phyloP scores from a whole-genome alignment of 2,797 vertebrate species.

The Sandelia bainsii region DNA sequence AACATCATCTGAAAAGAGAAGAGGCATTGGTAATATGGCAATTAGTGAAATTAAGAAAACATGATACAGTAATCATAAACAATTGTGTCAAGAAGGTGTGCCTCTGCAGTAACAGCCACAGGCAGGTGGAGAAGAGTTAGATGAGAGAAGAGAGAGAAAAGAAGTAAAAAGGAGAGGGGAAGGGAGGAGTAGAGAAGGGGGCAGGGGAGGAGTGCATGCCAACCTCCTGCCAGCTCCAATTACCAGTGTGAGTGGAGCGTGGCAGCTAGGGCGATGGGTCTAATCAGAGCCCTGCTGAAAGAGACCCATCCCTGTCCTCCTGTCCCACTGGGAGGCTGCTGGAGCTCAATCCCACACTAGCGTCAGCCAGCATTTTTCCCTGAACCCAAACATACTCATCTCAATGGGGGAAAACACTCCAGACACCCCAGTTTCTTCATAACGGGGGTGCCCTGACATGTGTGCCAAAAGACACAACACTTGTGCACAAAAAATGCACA shows the following conservation, averaged over 20 bases:
- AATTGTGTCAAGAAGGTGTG: constrained; percentile 41
- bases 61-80: constrained; percentile 37
- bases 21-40: constrained; percentile 9
- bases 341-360: constrained; percentile 74
- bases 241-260: constrained; percentile 85
- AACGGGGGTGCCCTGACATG: constrained; percentile 61
- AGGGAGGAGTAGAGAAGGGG: constrained; percentile 53
- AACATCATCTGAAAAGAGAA: constrained; percentile 40
- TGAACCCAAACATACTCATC: constrained; percentile 71
- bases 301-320: constrained; percentile 81
- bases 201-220: constrained; percentile 74
- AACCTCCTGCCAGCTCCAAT: constrained; percentile 89
- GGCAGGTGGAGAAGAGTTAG: constrained; percentile 63
- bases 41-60: constrained; percentile 57
- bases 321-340: constrained; percentile 78
- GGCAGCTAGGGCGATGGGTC: constrained; percentile 83
- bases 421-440: constrained; percentile 63
- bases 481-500: constrained; percentile 27
- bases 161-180: constrained; percentile 32
- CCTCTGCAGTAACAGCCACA: constrained; percentile 31
- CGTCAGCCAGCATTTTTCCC: constrained; percentile 65
- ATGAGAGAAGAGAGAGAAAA: constrained; percentile 48
- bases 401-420: constrained; percentile 70
- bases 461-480: constrained; percentile 48
- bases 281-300: constrained; percentile 87